Evolutionary conservation across 2,113 vertebrate species (phyloP).

Genomic region (Seriola rivoliana): DNA sequence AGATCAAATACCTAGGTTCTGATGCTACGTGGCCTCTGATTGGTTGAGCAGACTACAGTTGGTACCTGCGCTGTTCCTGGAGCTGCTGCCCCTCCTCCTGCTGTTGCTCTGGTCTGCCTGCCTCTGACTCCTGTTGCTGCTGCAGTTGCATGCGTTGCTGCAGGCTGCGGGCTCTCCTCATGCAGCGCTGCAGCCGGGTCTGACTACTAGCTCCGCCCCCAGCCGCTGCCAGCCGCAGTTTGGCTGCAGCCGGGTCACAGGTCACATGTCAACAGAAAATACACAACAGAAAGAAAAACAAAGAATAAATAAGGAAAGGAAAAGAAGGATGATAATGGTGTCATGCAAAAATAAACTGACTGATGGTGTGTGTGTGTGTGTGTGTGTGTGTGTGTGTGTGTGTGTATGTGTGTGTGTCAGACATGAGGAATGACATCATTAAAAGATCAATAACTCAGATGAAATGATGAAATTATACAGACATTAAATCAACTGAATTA

Average conservation of each 20-base stretch:
- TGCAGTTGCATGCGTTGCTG: conserved; percentile 74
- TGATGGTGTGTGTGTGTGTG: not conserved
- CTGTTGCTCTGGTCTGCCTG: conserved; percentile 3
- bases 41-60: conserved; percentile 35
- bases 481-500: conserved; percentile 27
- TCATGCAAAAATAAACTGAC: conserved; percentile 60
- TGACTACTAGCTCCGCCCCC: conserved; percentile 64
- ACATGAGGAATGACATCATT: not conserved
- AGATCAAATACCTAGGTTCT: too few species aligned
- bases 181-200: conserved; percentile 75
- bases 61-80: conserved; percentile 73
- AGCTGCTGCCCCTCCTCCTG: conserved; percentile 58
- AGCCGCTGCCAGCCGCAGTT: conserved; percentile 57
- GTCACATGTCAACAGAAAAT: conserved; percentile 42
- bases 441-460: conserved; percentile 14
- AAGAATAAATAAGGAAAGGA: conserved; percentile 32
- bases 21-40: not conserved
- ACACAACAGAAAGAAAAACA: conserved; percentile 37
- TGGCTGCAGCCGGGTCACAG: conserved; percentile 64
- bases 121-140: conserved; percentile 45
- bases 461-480: conserved; percentile 45
- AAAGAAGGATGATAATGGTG: conserved; percentile 58
- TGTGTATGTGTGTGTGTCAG: not conserved
- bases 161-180: conserved; percentile 71
- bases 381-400: not conserved